Conservation (phyloP, 2,113 vertebrate species). For the Tinamus guttatus region DNA sequence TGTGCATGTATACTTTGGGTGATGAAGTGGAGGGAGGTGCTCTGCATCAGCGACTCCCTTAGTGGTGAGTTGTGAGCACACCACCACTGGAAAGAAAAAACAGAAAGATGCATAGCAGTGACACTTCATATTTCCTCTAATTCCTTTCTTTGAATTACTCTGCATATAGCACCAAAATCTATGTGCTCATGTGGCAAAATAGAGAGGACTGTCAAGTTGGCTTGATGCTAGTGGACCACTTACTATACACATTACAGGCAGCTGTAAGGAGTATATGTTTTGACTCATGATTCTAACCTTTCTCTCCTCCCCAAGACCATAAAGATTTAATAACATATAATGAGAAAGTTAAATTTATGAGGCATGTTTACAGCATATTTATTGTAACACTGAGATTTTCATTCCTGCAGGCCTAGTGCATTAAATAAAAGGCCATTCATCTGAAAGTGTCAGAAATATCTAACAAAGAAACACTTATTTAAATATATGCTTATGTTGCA, state of each 20-base stretch:
- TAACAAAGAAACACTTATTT: neutral
- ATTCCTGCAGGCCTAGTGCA: neutral
- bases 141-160: neutral
- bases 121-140: rapidly evolving
- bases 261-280: neutral
- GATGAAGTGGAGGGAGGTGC: neutral
- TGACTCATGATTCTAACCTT: neutral
- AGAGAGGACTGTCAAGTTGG: neutral
- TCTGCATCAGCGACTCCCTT: neutral
- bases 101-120: rapidly evolving
- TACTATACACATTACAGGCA: neutral
- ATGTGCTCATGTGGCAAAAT: neutral
- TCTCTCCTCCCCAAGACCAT: neutral
- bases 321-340: conserved; percentile 18
- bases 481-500: neutral
- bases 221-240: neutral
- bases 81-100: neutral
- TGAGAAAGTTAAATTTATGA: conserved; percentile 26
- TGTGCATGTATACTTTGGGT: neutral
- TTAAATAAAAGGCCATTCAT: conserved; percentile 20
- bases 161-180: neutral
- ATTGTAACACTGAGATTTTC: conserved; percentile 4
- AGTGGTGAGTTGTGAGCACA: neutral
- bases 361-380: neutral
- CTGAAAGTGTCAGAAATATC: conserved; percentile 14